Base-by-base conservation (phyloP, 2,113 vertebrate species). In the Protobothrops mucrosquamatus region DNA sequence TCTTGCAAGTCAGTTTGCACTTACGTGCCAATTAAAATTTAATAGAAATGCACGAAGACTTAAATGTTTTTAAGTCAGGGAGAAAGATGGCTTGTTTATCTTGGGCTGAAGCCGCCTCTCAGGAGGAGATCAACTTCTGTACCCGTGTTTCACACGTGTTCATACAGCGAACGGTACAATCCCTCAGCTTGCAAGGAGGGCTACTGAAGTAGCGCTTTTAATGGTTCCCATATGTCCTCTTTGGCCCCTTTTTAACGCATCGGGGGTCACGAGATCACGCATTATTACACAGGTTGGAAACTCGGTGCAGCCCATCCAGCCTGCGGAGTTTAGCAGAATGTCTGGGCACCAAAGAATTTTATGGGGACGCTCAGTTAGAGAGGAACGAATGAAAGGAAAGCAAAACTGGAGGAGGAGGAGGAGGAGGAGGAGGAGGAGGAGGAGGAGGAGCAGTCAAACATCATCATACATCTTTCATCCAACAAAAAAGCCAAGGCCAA, bases 41-140 rank as follows among this genome's bases (percentile, higher is more conserved):
- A 87, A 94, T 89, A 96, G 92, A 92, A 94, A 93, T 94, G 57
- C 94, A 94, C 93, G 94, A 93, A 92, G 94, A 51, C 95, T 92
- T 96, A 96, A 96, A 43, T 6, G 89, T 93, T 97, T 94, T 97
- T n/a, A n/a, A n/a, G 97, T 95, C 64, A 96, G 64, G 96, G 96
- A 96, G 93, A 74, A 57, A 3, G 4, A 4, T 51, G 24, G 51
- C 55, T 55, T 26, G 4, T 52, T 52, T 81, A 48, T 34, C 48
- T 15, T 91, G 14, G n/a, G 22, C 69, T 56, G 15, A 11, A 54
- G 64, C 5, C 1, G 12, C 22, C 26, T 24, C n/a, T 29, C 29
- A 8, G 43, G 14, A 2, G 43, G 14, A n/a, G 26, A n/a, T 20
- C 6, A 4, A 23, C 9, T 18, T 18, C 90, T 26, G 34, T 23